Conservation (phyloP, 2,797 vertebrate genomes). For the Arctocebus calabarensis region DNA sequence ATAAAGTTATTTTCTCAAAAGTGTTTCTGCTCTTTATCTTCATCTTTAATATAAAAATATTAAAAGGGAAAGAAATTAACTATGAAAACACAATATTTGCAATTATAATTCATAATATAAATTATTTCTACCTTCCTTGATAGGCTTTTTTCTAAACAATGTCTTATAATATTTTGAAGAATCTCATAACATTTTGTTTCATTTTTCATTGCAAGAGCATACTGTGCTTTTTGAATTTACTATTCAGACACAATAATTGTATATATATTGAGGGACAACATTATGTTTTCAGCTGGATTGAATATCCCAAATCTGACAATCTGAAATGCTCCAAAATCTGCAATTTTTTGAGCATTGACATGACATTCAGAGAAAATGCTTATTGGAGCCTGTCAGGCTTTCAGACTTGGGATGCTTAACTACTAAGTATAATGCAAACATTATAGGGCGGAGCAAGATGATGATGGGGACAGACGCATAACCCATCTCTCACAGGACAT, state of each 20-base stretch:
- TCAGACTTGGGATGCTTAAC: not conserved
- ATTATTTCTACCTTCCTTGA: conserved; percentile 1
- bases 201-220: conserved; percentile 24
- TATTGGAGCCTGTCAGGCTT: not conserved
- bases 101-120: conserved; percentile 24
- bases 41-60: conserved; percentile 28
- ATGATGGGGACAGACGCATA: too few species aligned
- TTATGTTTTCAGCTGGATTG: not conserved
- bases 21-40: conserved; percentile 34
- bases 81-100: conserved; percentile 32
- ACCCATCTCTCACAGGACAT: too few species aligned
- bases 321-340: not conserved
- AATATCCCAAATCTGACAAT: not conserved
- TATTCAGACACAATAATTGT: not conserved
- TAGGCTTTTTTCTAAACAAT: conserved; percentile 28
- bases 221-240: not conserved
- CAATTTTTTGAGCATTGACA: not conserved
- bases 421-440: not conserved
- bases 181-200: not conserved
- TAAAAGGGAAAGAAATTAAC: conserved; percentile 48
- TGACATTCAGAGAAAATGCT: not conserved
- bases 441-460: too few species aligned
- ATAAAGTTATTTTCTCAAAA: conserved; percentile 49
- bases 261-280: not conserved
- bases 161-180: conserved; percentile 9